Percentiles rank a stretch among this genome's conserved stretches.
These are phyloP conservation scores for Gyrodactylus salaris DNA, from an alignment of 1,140 invertebrate genomes.

Conservation along the genomic window DNA sequence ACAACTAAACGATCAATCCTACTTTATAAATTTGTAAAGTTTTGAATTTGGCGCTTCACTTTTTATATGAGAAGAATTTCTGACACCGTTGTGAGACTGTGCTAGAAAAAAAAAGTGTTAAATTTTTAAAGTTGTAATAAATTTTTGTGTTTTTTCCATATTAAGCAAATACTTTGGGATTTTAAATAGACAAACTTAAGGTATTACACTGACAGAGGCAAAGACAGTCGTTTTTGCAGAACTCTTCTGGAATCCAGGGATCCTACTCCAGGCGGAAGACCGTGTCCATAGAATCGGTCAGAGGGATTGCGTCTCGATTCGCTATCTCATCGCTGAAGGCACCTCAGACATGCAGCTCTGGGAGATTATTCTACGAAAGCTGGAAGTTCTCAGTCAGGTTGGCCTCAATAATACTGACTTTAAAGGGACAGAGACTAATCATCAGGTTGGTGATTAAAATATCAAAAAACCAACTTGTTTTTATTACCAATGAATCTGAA, in stretches of 20 bases:
- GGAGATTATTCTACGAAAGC: neutral
- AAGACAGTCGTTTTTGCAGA: conserved; percentile 68
- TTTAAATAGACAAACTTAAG: conserved; percentile 10
- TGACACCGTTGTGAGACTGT: no score
- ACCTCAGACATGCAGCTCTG: conserved; percentile 36
- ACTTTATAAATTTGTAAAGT: no score
- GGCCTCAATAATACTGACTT: conserved; percentile 1
- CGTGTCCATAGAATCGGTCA: conserved; percentile 74
- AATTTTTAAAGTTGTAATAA: no score
- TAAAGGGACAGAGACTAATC: neutral
- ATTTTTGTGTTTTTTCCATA: no score
- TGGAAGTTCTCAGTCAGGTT: neutral
- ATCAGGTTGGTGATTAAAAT: neutral
- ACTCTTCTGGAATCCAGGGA: conserved; percentile 83
- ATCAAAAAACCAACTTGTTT: neutral
- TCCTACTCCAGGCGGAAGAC: conserved; percentile 38
- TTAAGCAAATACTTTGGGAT: neutral
- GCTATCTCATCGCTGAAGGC: conserved; percentile 46
- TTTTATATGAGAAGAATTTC: no score
- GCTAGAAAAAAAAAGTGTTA: no score
- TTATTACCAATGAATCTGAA: neutral
- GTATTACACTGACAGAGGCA: conserved; percentile 49
- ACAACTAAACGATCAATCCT: no score
- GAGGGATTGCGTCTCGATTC: conserved; percentile 29
- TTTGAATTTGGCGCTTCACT: no score